These are phyloP conservation scores for Ibidorhyncha struthersii DNA, from an alignment of 2,113 vertebrate genomes.

Conservation along the genomic window DNA sequence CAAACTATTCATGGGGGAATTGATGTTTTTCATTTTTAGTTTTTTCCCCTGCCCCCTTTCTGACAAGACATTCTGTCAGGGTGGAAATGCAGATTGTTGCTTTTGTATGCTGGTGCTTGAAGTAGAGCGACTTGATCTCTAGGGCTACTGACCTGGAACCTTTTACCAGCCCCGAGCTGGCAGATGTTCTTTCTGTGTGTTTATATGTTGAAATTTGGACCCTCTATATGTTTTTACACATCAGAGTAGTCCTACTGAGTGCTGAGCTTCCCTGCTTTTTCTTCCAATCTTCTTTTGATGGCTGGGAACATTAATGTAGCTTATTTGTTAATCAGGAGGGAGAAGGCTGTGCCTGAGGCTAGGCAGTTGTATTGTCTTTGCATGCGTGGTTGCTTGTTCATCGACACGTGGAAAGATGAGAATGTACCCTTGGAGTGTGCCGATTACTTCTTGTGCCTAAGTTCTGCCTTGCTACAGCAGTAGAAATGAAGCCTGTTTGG, in stretches of 20 bases:
- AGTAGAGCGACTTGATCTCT: not conserved
- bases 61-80: not conserved
- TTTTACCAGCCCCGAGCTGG: not conserved
- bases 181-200: not conserved
- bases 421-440: not conserved
- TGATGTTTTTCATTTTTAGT: not conserved
- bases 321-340: not conserved
- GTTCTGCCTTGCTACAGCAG: slow-evolving; percentile 5
- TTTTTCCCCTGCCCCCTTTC: not conserved
- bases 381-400: slow-evolving; percentile 1
- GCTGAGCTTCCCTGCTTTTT: not conserved
- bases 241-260: not conserved
- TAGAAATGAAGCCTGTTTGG: slow-evolving; percentile 11
- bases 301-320: not conserved
- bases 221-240: not conserved
- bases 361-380: not conserved
- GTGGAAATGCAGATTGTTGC: not conserved
- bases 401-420: not conserved
- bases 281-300: not conserved
- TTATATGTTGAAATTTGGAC: not conserved
- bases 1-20: not conserved
- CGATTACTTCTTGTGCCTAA: not conserved
- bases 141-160: not conserved
- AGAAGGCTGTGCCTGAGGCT: not conserved
- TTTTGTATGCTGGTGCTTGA: not conserved